phyloP scores from a whole-genome alignment of 2,797 vertebrate species.

The Pitangus sulphuratus region DNA sequence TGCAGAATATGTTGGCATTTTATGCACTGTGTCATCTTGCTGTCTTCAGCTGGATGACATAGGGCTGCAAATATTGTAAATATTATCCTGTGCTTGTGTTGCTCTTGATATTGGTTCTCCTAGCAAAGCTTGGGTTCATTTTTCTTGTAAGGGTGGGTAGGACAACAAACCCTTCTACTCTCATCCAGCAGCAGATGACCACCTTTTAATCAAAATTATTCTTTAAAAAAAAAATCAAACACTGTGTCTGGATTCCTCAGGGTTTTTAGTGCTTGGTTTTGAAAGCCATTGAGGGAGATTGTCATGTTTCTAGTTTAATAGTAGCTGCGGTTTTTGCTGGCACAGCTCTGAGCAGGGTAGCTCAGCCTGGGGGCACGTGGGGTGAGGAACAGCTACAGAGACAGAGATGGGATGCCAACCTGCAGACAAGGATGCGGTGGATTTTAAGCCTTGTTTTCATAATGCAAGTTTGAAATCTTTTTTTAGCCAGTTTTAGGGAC shows the following conservation, averaged over 20 bases:
- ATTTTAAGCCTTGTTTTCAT: neutral
- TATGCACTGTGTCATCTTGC: neutral
- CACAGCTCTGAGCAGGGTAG: neutral
- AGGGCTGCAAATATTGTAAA: neutral
- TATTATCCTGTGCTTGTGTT: neutral
- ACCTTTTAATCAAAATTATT: neutral
- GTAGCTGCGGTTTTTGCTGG: neutral
- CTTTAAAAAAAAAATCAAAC: neutral
- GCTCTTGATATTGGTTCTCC: neutral
- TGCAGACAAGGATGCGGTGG: neutral
- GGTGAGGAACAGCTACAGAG: neutral
- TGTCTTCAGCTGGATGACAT: neutral
- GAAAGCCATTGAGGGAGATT: neutral
- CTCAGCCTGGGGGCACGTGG: rapidly evolving
- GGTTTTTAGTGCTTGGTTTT: neutral
- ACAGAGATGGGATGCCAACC: neutral
- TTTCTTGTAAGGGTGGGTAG: neutral
- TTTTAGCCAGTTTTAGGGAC: neutral
- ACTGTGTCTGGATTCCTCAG: neutral
- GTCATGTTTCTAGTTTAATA: neutral
- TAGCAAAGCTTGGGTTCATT: neutral
- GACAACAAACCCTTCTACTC: neutral
- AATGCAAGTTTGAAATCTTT: rapidly evolving
- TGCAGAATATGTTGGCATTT: neutral
- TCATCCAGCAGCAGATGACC: neutral